Percentiles rank a stretch among this genome's conserved stretches.
These are phyloP conservation scores for Myotis davidii DNA, from an alignment of 2,113 vertebrate species.

Conservation along the genomic window DNA sequence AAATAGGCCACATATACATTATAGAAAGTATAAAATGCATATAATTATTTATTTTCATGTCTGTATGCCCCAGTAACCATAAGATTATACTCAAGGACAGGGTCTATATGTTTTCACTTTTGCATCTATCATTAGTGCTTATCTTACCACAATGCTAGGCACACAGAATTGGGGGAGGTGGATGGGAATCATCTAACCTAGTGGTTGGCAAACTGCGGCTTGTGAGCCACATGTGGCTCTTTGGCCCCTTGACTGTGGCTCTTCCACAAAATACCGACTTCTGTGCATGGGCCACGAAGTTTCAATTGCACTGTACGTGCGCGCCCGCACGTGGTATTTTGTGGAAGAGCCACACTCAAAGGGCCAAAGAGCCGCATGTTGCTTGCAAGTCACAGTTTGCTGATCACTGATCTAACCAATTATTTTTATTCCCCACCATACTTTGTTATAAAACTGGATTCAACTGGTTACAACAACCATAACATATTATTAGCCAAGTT, in stretches of 20 bases:
- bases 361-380: no score
- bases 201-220: no score
- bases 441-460: neutral
- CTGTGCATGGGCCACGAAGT: no score
- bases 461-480: slow-evolving; percentile 14
- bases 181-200: neutral
- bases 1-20: neutral
- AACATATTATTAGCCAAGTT: slow-evolving; percentile 9
- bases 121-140: neutral
- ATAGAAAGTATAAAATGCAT: neutral
- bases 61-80: neutral
- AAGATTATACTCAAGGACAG: neutral
- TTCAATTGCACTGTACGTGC: no score
- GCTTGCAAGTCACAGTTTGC: no score
- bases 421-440: slow-evolving; percentile 20
- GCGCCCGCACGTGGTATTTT: no score
- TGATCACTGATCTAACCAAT: neutral
- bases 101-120: neutral
- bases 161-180: neutral
- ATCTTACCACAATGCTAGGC: neutral
- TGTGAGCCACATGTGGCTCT: no score
- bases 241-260: no score
- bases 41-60: slow-evolving; percentile 29
- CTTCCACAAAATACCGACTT: no score
- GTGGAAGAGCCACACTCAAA: no score